Evolutionary conservation across 2,888 invertebrate genomes (phyloP).

Genomic region (Dastarcus helophoroides): DNA sequence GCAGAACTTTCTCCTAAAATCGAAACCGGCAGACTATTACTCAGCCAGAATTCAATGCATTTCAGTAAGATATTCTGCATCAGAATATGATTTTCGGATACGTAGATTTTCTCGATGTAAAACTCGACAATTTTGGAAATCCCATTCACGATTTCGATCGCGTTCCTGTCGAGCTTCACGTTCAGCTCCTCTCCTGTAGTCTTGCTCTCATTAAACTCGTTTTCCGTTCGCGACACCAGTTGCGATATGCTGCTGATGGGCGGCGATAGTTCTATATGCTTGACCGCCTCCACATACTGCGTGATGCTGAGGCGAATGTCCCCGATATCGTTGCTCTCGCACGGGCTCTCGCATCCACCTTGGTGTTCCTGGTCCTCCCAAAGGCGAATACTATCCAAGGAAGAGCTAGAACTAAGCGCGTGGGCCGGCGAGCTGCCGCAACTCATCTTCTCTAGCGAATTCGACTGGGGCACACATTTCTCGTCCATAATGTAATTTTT

Average conservation of each 20-base stretch:
- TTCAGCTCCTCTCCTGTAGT: slow-evolving; percentile 23
- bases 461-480: slow-evolving; percentile 17
- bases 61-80: slow-evolving; percentile 38
- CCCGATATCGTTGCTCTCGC: slow-evolving; percentile 27
- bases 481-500: slow-evolving; percentile 22
- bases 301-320: slow-evolving; percentile 32
- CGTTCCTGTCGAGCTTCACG: slow-evolving; percentile 27
- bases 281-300: slow-evolving; percentile 32
- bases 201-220: slow-evolving; percentile 8
- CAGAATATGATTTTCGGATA: slow-evolving; percentile 36
- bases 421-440: slow-evolving; percentile 26
- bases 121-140: slow-evolving; percentile 31
- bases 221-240: slow-evolving; percentile 19
- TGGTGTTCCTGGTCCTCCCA: slow-evolving; percentile 37
- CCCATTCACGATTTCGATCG: slow-evolving; percentile 30
- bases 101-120: slow-evolving; percentile 33
- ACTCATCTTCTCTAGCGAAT: slow-evolving; percentile 13
- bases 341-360: slow-evolving; percentile 36
- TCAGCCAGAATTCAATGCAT: slow-evolving; percentile 37
- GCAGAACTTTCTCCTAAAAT: slow-evolving; percentile 32
- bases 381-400: slow-evolving; percentile 35
- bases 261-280: slow-evolving; percentile 24
- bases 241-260: slow-evolving; percentile 30
- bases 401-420: slow-evolving; percentile 33
- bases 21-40: slow-evolving; percentile 32